Evolutionary conservation across 1,140 invertebrate species (phyloP).

Genomic region (Epicauta chinensis): DNA sequence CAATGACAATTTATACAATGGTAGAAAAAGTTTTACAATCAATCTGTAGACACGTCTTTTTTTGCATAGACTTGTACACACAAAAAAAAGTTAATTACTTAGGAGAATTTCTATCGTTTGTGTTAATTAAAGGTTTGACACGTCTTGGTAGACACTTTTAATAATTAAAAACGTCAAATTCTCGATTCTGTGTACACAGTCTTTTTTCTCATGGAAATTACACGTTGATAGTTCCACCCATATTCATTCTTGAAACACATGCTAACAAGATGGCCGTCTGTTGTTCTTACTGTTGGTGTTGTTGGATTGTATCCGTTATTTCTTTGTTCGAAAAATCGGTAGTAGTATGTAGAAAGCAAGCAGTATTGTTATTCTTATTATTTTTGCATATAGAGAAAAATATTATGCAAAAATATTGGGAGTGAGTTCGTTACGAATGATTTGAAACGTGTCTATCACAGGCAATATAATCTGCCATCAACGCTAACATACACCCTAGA

Average conservation of each 20-base stretch:
- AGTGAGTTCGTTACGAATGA: conserved; percentile 27
- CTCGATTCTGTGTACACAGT: not conserved
- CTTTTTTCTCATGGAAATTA: not conserved
- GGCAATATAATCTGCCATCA: conserved; percentile 33
- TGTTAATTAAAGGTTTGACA: not conserved
- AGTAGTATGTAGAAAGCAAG: conserved; percentile 1
- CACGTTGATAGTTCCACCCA: conserved; percentile 12
- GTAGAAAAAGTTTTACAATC: too few species aligned
- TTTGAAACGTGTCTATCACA: conserved; percentile 27
- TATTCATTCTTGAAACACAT: conserved; percentile 15
- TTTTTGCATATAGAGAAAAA: not conserved
- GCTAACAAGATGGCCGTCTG: conserved; percentile 24
- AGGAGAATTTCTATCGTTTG: not conserved
- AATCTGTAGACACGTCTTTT: too few species aligned
- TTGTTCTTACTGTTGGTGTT: too few species aligned
- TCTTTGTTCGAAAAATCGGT: conserved; percentile 15
- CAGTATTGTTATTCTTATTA: not conserved
- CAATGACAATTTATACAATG: too few species aligned
- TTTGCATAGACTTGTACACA: not conserved
- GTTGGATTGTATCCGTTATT: conserved; percentile 17
- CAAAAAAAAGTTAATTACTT: not conserved
- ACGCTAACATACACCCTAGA: conserved; percentile 28
- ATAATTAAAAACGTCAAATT: conserved; percentile 8
- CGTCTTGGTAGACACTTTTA: not conserved
- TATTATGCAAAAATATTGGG: conserved; percentile 16